These are phyloP conservation scores for Poecilobothrus nobilitatus DNA, from an alignment of 2,888 invertebrate genomes.

Conservation along the genomic window DNA sequence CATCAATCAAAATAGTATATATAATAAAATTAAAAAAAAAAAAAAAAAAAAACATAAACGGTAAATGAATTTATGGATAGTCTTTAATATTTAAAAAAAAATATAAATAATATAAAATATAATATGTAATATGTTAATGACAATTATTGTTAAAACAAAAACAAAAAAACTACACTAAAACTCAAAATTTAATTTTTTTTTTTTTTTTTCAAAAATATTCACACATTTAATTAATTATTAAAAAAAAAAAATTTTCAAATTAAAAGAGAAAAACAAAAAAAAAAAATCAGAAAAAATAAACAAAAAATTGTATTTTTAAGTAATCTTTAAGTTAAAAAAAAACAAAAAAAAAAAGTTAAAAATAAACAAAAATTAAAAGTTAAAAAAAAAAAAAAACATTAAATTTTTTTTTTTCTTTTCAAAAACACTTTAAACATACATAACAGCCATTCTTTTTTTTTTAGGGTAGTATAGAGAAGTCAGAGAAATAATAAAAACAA, in stretches of 20 bases:
- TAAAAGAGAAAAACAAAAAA: background rate
- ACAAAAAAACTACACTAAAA: too few relatives aligned
- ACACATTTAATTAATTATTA: background rate
- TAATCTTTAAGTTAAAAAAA: background rate
- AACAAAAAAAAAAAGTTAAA: background rate
- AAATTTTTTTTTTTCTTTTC: background rate
- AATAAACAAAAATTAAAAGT: background rate
- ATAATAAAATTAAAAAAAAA: too few relatives aligned
- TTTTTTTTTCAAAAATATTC: background rate
- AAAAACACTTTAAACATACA: background rate
- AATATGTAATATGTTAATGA: too few relatives aligned
- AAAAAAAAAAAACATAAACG: too few relatives aligned
- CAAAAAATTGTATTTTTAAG: background rate
- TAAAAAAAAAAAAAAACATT: background rate
- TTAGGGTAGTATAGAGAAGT: too few relatives aligned
- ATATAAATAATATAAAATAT: too few relatives aligned
- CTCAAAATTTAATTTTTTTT: too few relatives aligned
- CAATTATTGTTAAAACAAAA: too few relatives aligned
- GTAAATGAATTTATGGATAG: too few relatives aligned
- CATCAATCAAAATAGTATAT: too few relatives aligned
- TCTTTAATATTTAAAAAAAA: too few relatives aligned
- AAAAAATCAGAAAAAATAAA: background rate
- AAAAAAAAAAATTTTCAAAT: background rate
- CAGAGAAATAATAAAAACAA: background rate
- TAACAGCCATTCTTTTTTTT: background rate